Base-by-base conservation (phyloP, 2,797 vertebrate genomes). In the Hemitrygon akajei region DNA sequence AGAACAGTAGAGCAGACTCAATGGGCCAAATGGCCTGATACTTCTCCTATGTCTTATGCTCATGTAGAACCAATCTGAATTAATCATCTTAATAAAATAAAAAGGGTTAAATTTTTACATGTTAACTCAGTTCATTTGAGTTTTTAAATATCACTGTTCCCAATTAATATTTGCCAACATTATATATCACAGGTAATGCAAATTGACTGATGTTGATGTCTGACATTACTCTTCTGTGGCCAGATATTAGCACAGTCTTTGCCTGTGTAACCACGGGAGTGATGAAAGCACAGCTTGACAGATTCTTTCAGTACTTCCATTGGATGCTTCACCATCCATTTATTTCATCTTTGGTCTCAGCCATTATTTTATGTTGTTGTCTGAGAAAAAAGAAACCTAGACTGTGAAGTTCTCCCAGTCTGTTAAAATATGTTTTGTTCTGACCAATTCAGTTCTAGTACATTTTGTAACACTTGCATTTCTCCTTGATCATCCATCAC, bases 301-400 rank as follows among this genome's bases (percentile, higher is more conserved):
- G 47, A 76, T 75, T 58, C 71, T 75, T 92, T 75, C 25, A 30
- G 14, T 76, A 76, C 76, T 93, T 93, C 91, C 12, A 76, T 58
- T 58, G 20, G 25, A 56, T 76, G 27, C n/a, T 93, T 76, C 40
- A 75, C 37, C 34, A 93, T 76, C 56, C 25, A 76, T 93, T 93
- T 58, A 93, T 75, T 75, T 75, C 16, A 93, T 76, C 71, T 93
- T 73, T 93, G 71, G 40, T 93, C 22, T 75, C 56, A 27, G 40
- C 20, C n/a, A 76, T 47, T 56, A 75, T 76, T 56, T 93, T 71
- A 91, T 75, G 47, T 76, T 93, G 69, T n/a, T 93, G 37, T 56
- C 69, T 0, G 12, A 10, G n/a, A 73, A 87, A n/a, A 75, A 75
- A 91, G 30, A 71, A 56, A 58, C 16, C 22, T 60, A 22, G 34